Percentiles rank a stretch among this genome's conserved stretches.
phyloP scores from a whole-genome alignment of 2,797 vertebrate species.

The Anas bernieri region DNA sequence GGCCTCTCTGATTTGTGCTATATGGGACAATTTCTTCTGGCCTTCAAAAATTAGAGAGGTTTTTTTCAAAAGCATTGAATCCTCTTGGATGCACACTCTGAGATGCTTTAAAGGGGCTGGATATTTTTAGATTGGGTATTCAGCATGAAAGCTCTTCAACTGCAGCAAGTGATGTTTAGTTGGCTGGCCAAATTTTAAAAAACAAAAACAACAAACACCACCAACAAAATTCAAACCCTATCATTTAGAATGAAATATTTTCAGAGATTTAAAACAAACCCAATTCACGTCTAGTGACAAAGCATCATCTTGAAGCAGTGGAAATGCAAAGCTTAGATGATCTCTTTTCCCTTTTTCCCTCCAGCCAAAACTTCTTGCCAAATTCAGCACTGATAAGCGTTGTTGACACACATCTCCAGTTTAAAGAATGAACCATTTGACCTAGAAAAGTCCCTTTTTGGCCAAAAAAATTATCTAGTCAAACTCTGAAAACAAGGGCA shows the following conservation, averaged over 20 bases:
- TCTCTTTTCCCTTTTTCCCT: neutral
- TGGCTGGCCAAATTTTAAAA: conserved; percentile 11
- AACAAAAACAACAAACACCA: neutral
- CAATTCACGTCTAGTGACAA: neutral
- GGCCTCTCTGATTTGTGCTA: neutral
- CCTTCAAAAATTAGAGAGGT: neutral
- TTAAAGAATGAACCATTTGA: neutral
- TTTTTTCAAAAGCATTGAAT: neutral
- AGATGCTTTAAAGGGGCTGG: conserved; percentile 1
- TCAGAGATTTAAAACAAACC: neutral
- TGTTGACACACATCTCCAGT: neutral
- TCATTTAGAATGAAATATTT: conserved; percentile 36
- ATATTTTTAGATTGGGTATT: conserved; percentile 33
- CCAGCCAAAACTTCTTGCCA: conserved; percentile 1
- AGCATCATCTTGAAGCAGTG: neutral
- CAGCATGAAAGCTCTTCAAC: conserved; percentile 30
- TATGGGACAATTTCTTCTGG: neutral
- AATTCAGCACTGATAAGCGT: neutral
- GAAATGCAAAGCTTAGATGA: conserved; percentile 14
- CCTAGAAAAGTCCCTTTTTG: neutral
- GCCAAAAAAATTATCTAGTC: neutral
- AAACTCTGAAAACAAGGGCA: neutral
- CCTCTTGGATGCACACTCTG: neutral
- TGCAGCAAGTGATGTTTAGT: neutral
- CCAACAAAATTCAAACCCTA: conserved; percentile 8